Evolutionary conservation across 2,113 vertebrate genomes (phyloP), one percentile per base, ranked within the genome.

Genomic region (Pipa parva): DNA sequence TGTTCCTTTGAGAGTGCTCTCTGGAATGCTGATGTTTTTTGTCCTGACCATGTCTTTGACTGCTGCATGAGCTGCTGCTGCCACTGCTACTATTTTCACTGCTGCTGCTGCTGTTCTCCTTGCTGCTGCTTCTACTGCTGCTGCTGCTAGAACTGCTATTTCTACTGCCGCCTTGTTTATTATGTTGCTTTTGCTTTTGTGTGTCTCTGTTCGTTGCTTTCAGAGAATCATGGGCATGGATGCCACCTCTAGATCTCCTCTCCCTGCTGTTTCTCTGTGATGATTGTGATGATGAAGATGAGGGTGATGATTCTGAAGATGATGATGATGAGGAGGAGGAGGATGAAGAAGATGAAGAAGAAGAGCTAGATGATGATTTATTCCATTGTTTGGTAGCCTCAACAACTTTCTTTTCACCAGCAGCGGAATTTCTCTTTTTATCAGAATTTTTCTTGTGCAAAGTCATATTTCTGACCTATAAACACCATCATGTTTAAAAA

Each of bases 341-440:
- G 8, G 31, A 22, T 18, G 79, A 79, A n/a, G 83, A 75, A 3
- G 67, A 75, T 63, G 73, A 78, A 29, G 67, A 73, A 15, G 63
- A 56, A 2, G 79, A 76, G 12, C 29, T 59, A 3, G 65, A 67
- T 10, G 77, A 78, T 7, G 33, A 20, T 36, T 31, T 74, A 2
- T 51, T 0, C 58, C 73, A 33, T 5, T 24, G 4, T 5, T 12
- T 24, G 7, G 2, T 42, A 27, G n/a, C 24, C 6, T 49, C 42
- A n/a, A 22, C 20, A 18, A 39, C 12, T 2, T 63, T 22, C 20
- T 2, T 12, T 3, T 17, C 26, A 1, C 15, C 10, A 5, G 24
- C 4, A 8, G 12, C 8, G 10, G 7, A 17, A 12, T 37, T 52
- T 2, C 3, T 15, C 13, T 50, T 56, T 1, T 17, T 48, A n/a